Conservation (phyloP, 2,888 invertebrate genomes). For the Cremastobaeus sp. region DNA sequence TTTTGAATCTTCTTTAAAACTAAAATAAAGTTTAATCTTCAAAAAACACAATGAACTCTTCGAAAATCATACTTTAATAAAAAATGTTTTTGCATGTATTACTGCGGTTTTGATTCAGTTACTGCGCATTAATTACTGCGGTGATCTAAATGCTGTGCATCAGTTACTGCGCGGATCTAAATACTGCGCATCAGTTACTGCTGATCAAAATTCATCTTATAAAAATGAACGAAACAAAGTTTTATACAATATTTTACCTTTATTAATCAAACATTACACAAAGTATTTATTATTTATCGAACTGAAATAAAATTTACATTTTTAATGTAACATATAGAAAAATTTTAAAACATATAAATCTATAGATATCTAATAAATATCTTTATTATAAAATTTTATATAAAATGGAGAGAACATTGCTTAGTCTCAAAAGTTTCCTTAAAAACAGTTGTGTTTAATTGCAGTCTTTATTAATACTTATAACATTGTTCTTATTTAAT, state of each 20-base stretch:
- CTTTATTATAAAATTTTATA: neutral
- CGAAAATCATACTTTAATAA: too few relatives aligned
- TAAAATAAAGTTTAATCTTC: too few relatives aligned
- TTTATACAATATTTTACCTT: constrained; percentile 1
- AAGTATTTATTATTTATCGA: neutral
- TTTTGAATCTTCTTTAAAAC: too few relatives aligned
- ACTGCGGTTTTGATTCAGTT: constrained; percentile 2
- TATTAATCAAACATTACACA: constrained; percentile 1
- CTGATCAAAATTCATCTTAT: neutral
- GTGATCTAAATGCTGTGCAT: neutral
- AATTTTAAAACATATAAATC: neutral
- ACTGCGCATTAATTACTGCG: constrained; percentile 7
- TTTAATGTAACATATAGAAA: neutral
- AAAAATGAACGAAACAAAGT: constrained; percentile 1
- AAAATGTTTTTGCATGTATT: constrained; percentile 2
- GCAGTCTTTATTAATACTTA: neutral
- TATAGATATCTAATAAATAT: neutral
- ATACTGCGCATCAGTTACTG: too few relatives aligned
- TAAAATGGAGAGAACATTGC: neutral
- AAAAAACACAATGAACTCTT: too few relatives aligned
- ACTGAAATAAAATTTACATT: neutral
- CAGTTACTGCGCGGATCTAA: neutral
- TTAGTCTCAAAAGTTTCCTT: neutral
- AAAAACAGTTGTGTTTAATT: neutral
- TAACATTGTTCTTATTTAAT: neutral